Conservation (phyloP, 2,797 vertebrate genomes). For the Cephalopachus bancanus region DNA sequence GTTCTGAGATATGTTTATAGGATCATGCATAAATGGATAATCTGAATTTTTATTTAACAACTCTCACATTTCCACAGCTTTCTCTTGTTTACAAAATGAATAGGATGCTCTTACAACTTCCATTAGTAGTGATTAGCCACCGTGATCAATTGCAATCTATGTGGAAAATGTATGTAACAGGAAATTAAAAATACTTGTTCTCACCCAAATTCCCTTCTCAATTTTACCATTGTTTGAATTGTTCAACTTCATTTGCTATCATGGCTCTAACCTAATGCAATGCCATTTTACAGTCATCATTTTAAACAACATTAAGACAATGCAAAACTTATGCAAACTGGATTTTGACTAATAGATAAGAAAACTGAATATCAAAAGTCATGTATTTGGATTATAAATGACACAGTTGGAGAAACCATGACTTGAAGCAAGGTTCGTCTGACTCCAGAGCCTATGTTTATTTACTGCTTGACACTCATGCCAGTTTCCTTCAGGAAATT, state of each 20-base stretch:
- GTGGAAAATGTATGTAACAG: neutral
- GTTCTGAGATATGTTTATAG: neutral
- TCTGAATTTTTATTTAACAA: slow-evolving; percentile 18
- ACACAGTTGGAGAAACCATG: neutral
- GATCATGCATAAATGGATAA: neutral
- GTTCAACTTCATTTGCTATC: neutral
- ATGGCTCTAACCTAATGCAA: neutral
- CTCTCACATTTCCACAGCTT: neutral
- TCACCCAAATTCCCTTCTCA: neutral
- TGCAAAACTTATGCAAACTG: neutral
- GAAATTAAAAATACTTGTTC: neutral
- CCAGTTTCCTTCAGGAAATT: neutral
- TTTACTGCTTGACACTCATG: neutral
- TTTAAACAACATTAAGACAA: neutral
- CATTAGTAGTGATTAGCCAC: neutral
- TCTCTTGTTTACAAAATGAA: neutral
- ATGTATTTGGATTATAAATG: neutral
- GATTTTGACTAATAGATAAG: neutral
- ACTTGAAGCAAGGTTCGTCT: neutral
- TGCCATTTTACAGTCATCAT: neutral
- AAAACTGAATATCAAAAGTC: neutral
- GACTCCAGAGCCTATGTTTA: neutral
- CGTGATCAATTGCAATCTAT: neutral
- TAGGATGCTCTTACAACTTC: neutral
- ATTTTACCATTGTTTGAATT: neutral